Base-by-base conservation (phyloP, 2,797 vertebrate genomes). In the Monodelphis domestica region DNA sequence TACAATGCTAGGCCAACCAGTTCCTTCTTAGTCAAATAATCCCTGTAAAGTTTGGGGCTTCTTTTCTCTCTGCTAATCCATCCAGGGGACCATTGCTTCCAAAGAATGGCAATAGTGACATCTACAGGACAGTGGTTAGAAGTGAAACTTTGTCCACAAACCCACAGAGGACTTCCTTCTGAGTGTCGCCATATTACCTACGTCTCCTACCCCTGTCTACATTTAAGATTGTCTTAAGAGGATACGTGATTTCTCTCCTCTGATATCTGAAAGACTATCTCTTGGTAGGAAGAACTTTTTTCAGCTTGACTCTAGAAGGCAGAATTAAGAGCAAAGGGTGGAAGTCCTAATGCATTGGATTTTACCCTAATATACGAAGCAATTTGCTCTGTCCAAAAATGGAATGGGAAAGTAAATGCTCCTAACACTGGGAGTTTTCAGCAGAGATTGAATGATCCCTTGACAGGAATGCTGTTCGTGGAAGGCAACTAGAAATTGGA, bases 61-160 rank as follows among this genome's bases (percentile, higher is more conserved):
- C 7, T 11, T 53, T 93, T 94, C 55, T 21, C 45, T 4, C 54
- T 1, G n/a, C 88, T 91, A 92, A 12, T 0, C 5, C 0, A 78
- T 78, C 17, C 9, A 50, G 70, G 0, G 50, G 15, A 0, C 53
- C 54, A 54, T 54, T 1, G 5, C 26, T 45, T 54, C n/a, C 94
- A 95, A 94, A 84, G 92, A 97, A 91, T 21, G 95, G 29, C 94
- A 96, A 96, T 89, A 98, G 95, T 96, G 97, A 97, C 98, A 98
- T 95, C 98, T 98, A 97, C 94, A 97, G 98, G 97, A 33, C 29
- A 87, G 2, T 2, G 53, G 30, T 2, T 33, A 89, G 26, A 97
- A 98, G 50, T 94, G 94, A 95, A 57, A 54, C 33, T 53, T 55
- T 45, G 12, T 88, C n/a, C 52, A n/a, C 33, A 29, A 17, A 54